Percentiles rank a stretch among this genome's conserved stretches.
These are phyloP conservation scores for Drosophila auraria DNA, from an alignment of 1,140 invertebrate species.

Conservation along the genomic window DNA sequence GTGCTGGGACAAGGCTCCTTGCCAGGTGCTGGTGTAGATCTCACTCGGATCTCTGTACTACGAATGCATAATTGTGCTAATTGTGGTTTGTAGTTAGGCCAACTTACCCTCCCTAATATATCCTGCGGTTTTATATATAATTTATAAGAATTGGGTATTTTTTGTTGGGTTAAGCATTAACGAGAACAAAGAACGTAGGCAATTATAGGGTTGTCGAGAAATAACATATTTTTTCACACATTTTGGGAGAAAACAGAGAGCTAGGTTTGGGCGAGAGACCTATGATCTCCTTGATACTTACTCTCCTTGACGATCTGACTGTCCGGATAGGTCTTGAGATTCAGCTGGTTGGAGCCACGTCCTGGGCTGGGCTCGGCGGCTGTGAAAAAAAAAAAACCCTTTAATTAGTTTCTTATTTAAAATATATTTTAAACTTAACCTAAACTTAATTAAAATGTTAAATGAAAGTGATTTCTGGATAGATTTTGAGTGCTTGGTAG, in stretches of 20 bases:
- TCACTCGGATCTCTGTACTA: conserved; percentile 26
- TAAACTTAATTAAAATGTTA: neutral
- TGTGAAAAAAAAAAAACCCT: neutral
- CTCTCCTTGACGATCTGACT: conserved; percentile 93
- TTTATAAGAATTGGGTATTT: conserved; percentile 46
- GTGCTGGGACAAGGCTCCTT: conserved; percentile 6
- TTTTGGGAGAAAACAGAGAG: neutral
- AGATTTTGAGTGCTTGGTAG: conserved; percentile 9
- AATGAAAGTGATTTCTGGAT: neutral
- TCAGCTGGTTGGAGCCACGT: conserved; percentile 58
- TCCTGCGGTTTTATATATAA: conserved; percentile 72
- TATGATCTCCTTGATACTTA: conserved; percentile 86
- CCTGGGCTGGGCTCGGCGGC: conserved; percentile 15
- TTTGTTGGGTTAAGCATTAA: conserved; percentile 77
- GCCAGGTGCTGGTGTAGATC: conserved; percentile 27
- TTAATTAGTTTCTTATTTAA: neutral
- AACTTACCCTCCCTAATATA: conserved; percentile 85
- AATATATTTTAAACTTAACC: no score
- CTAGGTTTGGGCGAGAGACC: no score
- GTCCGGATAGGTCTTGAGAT: conserved; percentile 90
- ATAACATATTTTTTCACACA: no score
- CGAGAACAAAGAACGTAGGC: conserved; percentile 45
- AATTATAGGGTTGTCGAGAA: conserved; percentile 33
- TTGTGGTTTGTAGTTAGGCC: conserved; percentile 67
- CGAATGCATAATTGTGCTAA: conserved; percentile 28